Evolutionary conservation across 1,140 invertebrate genomes (phyloP).

Genomic region (Andrena cerasifolii): DNA sequence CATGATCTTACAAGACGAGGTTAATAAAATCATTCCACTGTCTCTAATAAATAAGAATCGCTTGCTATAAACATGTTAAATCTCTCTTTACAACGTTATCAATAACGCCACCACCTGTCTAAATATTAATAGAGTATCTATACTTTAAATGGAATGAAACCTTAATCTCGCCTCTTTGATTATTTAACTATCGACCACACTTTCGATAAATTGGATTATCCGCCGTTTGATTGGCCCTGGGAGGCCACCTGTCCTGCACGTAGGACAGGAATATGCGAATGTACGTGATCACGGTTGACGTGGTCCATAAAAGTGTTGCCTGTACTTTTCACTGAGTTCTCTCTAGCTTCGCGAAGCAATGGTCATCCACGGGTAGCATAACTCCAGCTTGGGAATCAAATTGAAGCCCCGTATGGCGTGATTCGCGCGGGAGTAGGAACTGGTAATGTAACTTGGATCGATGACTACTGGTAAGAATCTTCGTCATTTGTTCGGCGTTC

Average conservation of each 20-base stretch:
- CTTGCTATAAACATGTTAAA: too few species aligned
- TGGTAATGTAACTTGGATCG: conserved; percentile 29
- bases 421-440: conserved; percentile 28
- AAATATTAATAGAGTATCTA: too few species aligned
- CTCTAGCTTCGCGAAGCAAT: conserved; percentile 28
- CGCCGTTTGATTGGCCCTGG: neutral
- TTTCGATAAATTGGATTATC: neutral
- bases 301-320: conserved; percentile 40
- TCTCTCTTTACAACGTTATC: too few species aligned
- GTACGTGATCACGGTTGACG: conserved; percentile 33
- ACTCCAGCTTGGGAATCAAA: conserved; percentile 40
- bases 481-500: conserved; percentile 14
- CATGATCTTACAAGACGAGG: too few species aligned
- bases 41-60: too few species aligned
- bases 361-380: conserved; percentile 13
- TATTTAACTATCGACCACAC: neutral
- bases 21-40: too few species aligned
- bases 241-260: neutral
- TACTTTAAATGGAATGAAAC: neutral
- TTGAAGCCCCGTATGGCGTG: conserved; percentile 14
- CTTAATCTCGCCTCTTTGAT: neutral
- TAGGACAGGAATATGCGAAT: neutral
- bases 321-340: conserved; percentile 32
- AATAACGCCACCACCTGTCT: too few species aligned
- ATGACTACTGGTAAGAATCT: conserved; percentile 30